Base-by-base conservation (phyloP, 2,888 invertebrate genomes). In the Polymixis flavicincta region DNA sequence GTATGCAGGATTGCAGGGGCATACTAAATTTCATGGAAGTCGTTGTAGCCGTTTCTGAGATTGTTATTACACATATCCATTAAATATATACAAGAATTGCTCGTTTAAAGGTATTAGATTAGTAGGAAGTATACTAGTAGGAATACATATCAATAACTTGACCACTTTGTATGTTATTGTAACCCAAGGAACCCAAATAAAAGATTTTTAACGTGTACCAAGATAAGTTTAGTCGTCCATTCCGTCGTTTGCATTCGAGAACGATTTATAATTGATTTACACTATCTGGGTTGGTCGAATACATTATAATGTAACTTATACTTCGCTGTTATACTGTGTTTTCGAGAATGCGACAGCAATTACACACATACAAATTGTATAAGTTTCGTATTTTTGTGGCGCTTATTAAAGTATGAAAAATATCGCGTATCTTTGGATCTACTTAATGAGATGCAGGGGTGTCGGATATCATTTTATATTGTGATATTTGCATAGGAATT, bases 181-280 rank as follows among this genome's bases (percentile, higher is more conserved):
- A 9, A 28, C 37, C 48, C 17, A 69, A 64, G 60, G 74, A 74
- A 74, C 76, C 87, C 78, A 28, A 87, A 70, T 45, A 59, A 69
- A 80, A 75, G n/a, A 74, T 74, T 71, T 66, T 64, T 19, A 63
- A 79, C 63, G 45, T 71, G 60, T 42, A 37, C 57, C 25, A 48
- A 78, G 80, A 86, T 85, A 86, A 84, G 66, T 74, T 79, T 71
- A 67, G 54, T 83, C 77, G 78, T 68, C 74, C 81, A 78, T 74
- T 82, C 83, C 63, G 64, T 87, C 85, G 85, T 88, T 89, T 87
- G 84, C 86, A 90, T 91, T 88, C 77, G 71, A 75, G 83, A 89
- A 83, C 89, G 82, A 89, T 90, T 88, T 89, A 85, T 89, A 89
- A 89, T 89, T 89, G 89, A 91, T 90, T 91, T 86, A 87, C 85